These are phyloP conservation scores for Cactoblastis cactorum DNA, from an alignment of 2,888 invertebrate species.

Conservation along the genomic window DNA sequence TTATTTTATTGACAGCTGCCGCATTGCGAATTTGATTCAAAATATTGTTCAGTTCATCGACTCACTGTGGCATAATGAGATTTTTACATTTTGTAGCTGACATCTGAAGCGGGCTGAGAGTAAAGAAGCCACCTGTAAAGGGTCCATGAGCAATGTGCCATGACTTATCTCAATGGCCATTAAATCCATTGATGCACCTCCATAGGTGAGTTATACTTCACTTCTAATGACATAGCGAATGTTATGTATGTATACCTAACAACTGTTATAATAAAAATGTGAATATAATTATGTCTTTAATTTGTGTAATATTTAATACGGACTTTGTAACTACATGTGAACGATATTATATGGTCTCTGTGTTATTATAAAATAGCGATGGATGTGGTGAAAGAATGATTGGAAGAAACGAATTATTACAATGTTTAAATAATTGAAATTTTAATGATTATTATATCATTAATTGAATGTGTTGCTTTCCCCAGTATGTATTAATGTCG, in stretches of 20 bases:
- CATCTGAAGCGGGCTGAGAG: slow-evolving; percentile 64
- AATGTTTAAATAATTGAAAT: too few species aligned
- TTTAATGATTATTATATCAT: too few species aligned
- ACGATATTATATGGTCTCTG: not conserved
- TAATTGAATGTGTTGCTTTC: too few species aligned
- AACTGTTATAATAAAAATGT: slow-evolving; percentile 15
- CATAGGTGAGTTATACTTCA: slow-evolving; percentile 54
- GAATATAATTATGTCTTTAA: slow-evolving; percentile 27
- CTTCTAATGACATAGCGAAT: slow-evolving; percentile 46
- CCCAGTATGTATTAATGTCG: too few species aligned
- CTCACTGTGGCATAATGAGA: slow-evolving; percentile 59
- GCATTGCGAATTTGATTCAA: slow-evolving; percentile 47
- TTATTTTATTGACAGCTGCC: slow-evolving; percentile 30
- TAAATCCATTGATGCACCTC: slow-evolving; percentile 39
- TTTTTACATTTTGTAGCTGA: slow-evolving; percentile 70
- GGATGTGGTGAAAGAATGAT: too few species aligned
- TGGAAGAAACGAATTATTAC: too few species aligned
- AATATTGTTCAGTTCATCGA: slow-evolving; percentile 27
- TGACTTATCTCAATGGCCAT: slow-evolving; percentile 39
- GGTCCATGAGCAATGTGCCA: slow-evolving; percentile 34
- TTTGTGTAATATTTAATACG: slow-evolving; percentile 26
- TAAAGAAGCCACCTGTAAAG: slow-evolving; percentile 35
- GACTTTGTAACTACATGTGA: slow-evolving; percentile 50
- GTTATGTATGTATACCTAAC: slow-evolving; percentile 20
- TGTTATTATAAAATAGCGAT: not conserved